phyloP scores from a whole-genome alignment of 2,113 vertebrate genomes.

The Megaleporinus macrocephalus region DNA sequence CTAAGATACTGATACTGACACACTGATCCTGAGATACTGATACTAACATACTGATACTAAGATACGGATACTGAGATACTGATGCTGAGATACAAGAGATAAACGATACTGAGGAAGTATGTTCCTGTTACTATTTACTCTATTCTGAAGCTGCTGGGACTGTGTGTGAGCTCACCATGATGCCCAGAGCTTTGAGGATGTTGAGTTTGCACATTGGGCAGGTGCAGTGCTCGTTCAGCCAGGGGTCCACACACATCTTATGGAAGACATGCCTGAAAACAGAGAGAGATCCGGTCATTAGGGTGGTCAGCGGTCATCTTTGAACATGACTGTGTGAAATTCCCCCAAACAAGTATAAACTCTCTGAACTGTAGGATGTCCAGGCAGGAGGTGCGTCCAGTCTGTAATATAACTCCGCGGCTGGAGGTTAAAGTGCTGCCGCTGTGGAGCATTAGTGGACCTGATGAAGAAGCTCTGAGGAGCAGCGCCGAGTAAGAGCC shows the following conservation, averaged over 20 bases:
- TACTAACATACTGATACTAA: no score
- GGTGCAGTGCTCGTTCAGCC: constrained; percentile 97
- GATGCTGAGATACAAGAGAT: no score
- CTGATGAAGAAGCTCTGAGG: background rate
- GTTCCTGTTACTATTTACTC: no score
- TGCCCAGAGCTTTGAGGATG: constrained; percentile 96
- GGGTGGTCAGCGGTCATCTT: background rate
- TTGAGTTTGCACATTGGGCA: constrained; percentile 99
- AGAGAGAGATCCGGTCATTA: background rate
- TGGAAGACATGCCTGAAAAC: constrained; percentile 93
- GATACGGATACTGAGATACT: no score
- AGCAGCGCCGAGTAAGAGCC: background rate
- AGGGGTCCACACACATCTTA: constrained; percentile 96
- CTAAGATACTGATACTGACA: no score
- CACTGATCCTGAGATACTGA: no score
- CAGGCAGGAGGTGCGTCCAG: background rate
- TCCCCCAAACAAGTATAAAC: no score
- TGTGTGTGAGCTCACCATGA: constrained; percentile 82
- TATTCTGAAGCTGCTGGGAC: no score
- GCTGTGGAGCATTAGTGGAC: background rate
- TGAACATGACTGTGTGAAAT: no score
- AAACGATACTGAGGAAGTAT: no score
- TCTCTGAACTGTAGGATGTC: no score
- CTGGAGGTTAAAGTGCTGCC: no score
- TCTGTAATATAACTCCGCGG: background rate